Evolutionary conservation across 92 coral and sea anemone species (phyloP), one percentile per base, ranked within the genome.

Genomic region (Paragorgia papillata): DNA sequence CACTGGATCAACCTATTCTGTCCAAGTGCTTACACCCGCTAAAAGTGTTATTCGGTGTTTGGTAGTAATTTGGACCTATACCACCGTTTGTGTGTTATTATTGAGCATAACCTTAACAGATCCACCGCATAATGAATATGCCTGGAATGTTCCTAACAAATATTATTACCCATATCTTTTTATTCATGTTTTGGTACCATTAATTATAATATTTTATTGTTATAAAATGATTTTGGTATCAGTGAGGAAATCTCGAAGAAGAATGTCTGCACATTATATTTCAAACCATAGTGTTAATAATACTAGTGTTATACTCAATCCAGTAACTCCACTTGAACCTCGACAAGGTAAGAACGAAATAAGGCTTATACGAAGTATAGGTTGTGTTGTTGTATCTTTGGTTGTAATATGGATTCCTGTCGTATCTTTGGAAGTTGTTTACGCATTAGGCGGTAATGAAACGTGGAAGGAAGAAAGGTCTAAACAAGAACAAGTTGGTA

Each of bases 321-420:
- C 53, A 81, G 74, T 62, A 73, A 69, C 29, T 4, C n/a, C n/a
- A n/a, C n/a, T n/a, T n/a, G n/a, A n/a, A n/a, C 6, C 4, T 46
- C 53, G 19, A 13, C 30, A 56, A 56, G 22, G 3, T 28, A 6
- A 28, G 22, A 56, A 6, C 25, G 90, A 86, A 69, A 62, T 86
- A 21, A 86, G 61, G 61, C 66, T 86, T 79, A 85, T 87, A 12
- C 82, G 76, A 64, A 86, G 87, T 49, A 79, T 86, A 41, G 87
- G 84, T 34, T 69, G 75, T 58, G 81, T 86, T 33, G 25, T 86
- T 48, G 27, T 86, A 62, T 79, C 84, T 26, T 73, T 86, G 9
- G 90, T 86, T 62, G 33, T 69, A 28, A 80, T 86, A 8, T 86
- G 90, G 90, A 68, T 82, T 7, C 90, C 90, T 34, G 87, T 82